These are phyloP conservation scores for Fulmarus glacialis DNA, from an alignment of 2,113 vertebrate species.

Conservation along the genomic window DNA sequence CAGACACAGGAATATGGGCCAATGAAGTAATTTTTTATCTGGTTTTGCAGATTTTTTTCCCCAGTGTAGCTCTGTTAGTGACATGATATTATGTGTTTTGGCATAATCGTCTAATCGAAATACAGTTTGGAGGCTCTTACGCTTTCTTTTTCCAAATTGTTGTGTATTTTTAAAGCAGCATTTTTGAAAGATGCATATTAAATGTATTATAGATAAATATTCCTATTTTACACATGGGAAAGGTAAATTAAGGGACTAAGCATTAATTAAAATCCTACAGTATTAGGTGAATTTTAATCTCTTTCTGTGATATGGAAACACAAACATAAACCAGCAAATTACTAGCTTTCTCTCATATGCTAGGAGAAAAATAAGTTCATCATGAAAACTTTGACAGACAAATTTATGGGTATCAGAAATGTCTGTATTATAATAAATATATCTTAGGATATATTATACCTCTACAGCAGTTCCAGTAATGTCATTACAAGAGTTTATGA, in stretches of 20 bases:
- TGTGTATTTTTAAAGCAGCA: not conserved
- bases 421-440: not conserved
- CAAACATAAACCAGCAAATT: slow-evolving; percentile 4
- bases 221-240: not conserved
- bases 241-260: not conserved
- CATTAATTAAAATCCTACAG: not conserved
- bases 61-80: not conserved
- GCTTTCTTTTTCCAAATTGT: not conserved
- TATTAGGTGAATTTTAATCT: not conserved
- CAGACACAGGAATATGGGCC: not conserved
- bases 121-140: not conserved
- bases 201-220: not conserved
- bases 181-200: slow-evolving; percentile 10
- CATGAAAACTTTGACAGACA: not conserved
- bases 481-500: not conserved
- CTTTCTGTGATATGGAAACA: not conserved
- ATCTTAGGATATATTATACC: not conserved
- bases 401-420: slow-evolving; percentile 1
- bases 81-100: slow-evolving; percentile 30
- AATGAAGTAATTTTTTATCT: slow-evolving; percentile 21
- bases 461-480: not conserved
- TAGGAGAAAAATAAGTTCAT: not conserved
- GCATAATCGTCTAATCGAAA: not conserved
- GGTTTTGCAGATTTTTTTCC: slow-evolving; percentile 12
- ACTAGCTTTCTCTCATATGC: not conserved